Evolutionary conservation across 1,140 invertebrate genomes (phyloP), one percentile per base, ranked within the genome.

Genomic region (Dendrolimus kikuchii): DNA sequence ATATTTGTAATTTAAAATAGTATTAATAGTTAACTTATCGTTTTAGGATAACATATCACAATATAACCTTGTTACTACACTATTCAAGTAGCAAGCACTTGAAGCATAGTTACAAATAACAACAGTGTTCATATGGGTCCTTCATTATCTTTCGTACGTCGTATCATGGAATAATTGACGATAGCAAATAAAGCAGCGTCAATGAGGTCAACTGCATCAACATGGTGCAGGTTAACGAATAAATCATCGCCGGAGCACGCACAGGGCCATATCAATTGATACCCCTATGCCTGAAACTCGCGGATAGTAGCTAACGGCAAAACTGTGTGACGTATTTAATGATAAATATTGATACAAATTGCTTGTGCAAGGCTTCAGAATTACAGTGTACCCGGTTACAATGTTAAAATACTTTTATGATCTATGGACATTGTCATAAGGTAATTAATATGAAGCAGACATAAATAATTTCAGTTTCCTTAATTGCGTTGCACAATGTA

Each of bases 231-330:
- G 74, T 80, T 80, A 83, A 83, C 74, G 69, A 79, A 64, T 78
- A 83, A 80, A 81, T 81, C 73, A 68, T 72, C 68, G 58, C 66
- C 55, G 66, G 74, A 58, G 62, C 65, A 59, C 45, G 10, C 49
- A 53, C 80, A 79, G 64, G 80, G 80, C 66, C 76, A 67, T 73
- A 78, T 78, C 73, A 80, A 83, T 83, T 77, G 64, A 57, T 44
- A 56, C 40, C 43, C 53, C 40, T 43, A 53, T 40, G 60, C 55
- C 64, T 68, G 71, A 71, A 61, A 48, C 50, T 49, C 53, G 52
- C 60, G 65, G 62, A 68, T 68, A 64, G 50, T 64, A 60, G 61
- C 56, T 53, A 49, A 47, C n/a, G 6, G 36, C n/a, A 45, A 45
- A 5, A 8, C n/a, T 10, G 43, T 10, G 43, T 42, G 41, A 7